Conservation (phyloP, 2,888 invertebrate species). For the Tipula unca region DNA sequence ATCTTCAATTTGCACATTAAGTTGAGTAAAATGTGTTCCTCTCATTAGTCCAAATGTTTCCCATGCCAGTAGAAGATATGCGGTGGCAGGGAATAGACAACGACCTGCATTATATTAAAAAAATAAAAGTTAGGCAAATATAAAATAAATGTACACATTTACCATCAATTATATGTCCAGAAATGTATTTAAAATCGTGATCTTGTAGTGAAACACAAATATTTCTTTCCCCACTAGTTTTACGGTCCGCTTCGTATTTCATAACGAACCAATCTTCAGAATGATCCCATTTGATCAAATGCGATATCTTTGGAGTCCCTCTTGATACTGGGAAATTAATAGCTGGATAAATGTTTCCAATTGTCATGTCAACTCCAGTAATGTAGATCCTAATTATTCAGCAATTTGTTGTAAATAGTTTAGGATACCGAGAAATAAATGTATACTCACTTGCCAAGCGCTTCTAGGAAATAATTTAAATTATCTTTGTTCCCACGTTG, state of each 20-base stretch:
- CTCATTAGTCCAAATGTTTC: constrained; percentile 65
- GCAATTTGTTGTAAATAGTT: no score
- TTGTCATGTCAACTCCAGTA: constrained; percentile 55
- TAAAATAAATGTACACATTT: no score
- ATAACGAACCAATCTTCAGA: constrained; percentile 66
- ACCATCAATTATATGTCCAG: no score
- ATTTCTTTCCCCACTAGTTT: constrained; percentile 56
- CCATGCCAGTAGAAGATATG: constrained; percentile 72
- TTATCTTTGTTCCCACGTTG: constrained; percentile 48
- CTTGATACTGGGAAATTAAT: constrained; percentile 75
- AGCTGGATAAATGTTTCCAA: constrained; percentile 67
- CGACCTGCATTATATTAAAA: neutral
- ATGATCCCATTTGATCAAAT: constrained; percentile 85
- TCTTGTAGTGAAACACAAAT: constrained; percentile 52
- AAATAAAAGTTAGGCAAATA: constrained; percentile 36
- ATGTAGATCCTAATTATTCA: no score
- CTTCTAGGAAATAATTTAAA: constrained; percentile 36
- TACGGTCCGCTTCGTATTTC: constrained; percentile 56
- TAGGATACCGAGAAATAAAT: constrained; percentile 48
- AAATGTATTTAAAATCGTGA: neutral
- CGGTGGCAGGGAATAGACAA: constrained; percentile 63
- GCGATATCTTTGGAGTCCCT: constrained; percentile 76
- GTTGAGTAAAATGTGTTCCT: constrained; percentile 31
- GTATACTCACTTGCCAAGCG: constrained; percentile 43
- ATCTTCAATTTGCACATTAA: constrained; percentile 58